phyloP scores from a whole-genome alignment of 2,113 vertebrate species.

The Athene cunicularia region DNA sequence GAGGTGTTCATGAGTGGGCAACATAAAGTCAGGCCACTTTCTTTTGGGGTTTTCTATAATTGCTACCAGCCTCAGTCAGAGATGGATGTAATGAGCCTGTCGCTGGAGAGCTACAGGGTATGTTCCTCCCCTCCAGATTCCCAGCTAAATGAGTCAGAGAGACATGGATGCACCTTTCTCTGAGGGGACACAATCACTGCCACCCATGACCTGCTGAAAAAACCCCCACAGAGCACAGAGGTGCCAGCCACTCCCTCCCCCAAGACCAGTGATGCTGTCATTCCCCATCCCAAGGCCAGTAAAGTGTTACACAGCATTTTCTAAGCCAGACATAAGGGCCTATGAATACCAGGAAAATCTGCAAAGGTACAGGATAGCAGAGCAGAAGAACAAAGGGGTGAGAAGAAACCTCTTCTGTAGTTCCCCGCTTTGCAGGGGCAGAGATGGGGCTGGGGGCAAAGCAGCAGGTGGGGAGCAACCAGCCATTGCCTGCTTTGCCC shows the following conservation, averaged over 20 bases:
- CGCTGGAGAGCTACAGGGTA: accelerated
- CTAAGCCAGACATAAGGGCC: accelerated
- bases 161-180: accelerated
- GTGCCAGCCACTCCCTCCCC: neutral
- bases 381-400: neutral
- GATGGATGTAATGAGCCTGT: neutral
- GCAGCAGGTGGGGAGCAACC: accelerated
- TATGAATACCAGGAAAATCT: neutral
- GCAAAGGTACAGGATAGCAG: neutral
- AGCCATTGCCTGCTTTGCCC: accelerated
- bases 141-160: neutral
- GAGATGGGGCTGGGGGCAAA: accelerated
- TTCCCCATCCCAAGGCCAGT: accelerated
- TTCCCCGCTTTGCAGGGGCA: neutral
- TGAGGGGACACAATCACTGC: neutral
- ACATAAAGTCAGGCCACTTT: neutral
- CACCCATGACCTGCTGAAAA: neutral
- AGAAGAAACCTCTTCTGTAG: neutral
- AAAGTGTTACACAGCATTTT: neutral
- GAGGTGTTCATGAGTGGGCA: neutral
- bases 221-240: accelerated
- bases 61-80: neutral
- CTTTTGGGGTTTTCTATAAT: neutral
- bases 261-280: neutral
- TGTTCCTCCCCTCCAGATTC: neutral